phyloP scores from a whole-genome alignment of 2,797 vertebrate genomes.

The Falco columbarius region DNA sequence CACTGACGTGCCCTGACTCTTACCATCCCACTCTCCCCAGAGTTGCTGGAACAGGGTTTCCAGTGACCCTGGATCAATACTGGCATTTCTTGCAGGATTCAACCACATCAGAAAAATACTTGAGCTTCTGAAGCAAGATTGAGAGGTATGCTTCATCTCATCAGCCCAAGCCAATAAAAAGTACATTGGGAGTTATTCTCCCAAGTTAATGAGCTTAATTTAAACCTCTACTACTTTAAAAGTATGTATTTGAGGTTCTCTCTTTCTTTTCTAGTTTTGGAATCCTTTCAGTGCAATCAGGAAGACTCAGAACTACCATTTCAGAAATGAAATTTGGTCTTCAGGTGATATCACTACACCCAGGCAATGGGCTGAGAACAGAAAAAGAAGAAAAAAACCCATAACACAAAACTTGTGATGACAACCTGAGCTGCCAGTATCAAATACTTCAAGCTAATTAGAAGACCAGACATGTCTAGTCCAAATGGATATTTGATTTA shows the following conservation, averaged over 20 bases:
- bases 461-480: background rate
- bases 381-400: background rate
- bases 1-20: rapidly evolving
- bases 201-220: background rate
- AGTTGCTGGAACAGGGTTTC: background rate
- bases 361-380: background rate
- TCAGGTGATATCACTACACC: background rate
- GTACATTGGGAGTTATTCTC: background rate
- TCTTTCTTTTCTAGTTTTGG: background rate
- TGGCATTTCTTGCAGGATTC: background rate
- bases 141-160: background rate
- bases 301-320: background rate
- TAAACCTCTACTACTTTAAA: background rate
- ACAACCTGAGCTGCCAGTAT: background rate
- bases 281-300: background rate
- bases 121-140: background rate
- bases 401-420: background rate
- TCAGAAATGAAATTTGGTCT: background rate
- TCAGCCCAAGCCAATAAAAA: background rate
- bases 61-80: background rate
- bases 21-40: background rate
- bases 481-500: background rate
- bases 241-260: background rate
- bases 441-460: background rate
- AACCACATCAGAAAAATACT: background rate